Percentiles rank a stretch among this genome's conserved stretches.
Evolutionary conservation across 2,113 vertebrate species (phyloP).

Genomic region (Cryptomyrus ogoouensis): DNA sequence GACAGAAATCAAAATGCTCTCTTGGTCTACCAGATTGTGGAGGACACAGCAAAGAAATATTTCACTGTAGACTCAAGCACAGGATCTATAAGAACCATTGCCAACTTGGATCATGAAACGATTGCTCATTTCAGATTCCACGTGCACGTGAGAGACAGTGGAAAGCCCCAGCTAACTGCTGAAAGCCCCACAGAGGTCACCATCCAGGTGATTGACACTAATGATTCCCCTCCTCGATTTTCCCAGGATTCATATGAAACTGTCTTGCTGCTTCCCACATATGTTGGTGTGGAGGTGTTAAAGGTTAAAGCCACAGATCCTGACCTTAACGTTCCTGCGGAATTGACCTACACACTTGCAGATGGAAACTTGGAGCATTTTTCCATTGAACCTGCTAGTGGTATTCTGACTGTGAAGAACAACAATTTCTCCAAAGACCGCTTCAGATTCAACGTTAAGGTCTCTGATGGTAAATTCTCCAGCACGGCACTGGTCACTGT

Average conservation of each 20-base stretch:
- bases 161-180: conserved; percentile 82
- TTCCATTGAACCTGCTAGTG: conserved; percentile 72
- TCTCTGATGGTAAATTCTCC: conserved; percentile 91
- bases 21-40: conserved; percentile 89
- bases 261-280: conserved; percentile 82
- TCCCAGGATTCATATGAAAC: conserved; percentile 81
- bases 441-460: conserved; percentile 77
- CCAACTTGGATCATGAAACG: conserved; percentile 84
- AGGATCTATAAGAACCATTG: conserved; percentile 88
- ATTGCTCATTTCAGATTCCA: conserved; percentile 83
- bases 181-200: conserved; percentile 84
- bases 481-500: conserved; percentile 78
- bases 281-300: conserved; percentile 82
- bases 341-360: conserved; percentile 77
- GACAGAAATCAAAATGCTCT: conserved; percentile 89
- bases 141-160: conserved; percentile 86
- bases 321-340: conserved; percentile 75
- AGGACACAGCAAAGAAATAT: conserved; percentile 84
- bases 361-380: conserved; percentile 80
- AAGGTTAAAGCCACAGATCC: conserved; percentile 83
- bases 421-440: conserved; percentile 83
- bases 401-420: conserved; percentile 80
- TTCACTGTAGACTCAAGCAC: conserved; percentile 92
- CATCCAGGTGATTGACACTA: conserved; percentile 85
- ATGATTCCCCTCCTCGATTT: conserved; percentile 88